Evolutionary conservation across 1,140 invertebrate genomes (phyloP).

Genomic region (Bacillus rossius): DNA sequence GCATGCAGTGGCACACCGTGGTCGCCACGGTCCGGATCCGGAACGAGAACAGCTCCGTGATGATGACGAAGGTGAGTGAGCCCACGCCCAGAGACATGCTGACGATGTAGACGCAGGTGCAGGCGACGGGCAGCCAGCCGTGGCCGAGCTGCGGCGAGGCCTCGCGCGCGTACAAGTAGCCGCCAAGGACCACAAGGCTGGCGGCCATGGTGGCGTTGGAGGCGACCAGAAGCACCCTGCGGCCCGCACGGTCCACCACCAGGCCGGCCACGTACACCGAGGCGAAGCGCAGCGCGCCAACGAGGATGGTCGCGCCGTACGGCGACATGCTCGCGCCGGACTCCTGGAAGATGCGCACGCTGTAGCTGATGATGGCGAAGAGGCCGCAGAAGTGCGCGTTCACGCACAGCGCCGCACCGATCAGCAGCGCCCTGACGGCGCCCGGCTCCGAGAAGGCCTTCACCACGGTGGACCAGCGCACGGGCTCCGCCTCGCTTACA

Average conservation of each 20-base stretch:
- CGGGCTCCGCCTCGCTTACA: too few relatives aligned
- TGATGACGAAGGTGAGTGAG: slow-evolving; percentile 52
- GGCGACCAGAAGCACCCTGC: slow-evolving; percentile 48
- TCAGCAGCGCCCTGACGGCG: slow-evolving; percentile 40
- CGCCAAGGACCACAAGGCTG: slow-evolving; percentile 39
- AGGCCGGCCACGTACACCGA: slow-evolving; percentile 44
- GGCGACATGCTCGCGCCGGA: slow-evolving; percentile 43
- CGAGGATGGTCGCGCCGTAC: slow-evolving; percentile 46
- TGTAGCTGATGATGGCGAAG: slow-evolving; percentile 44
- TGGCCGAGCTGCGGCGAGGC: slow-evolving; percentile 32
- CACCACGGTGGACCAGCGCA: neutral
- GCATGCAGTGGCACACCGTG: slow-evolving; percentile 66
- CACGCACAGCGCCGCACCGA: slow-evolving; percentile 41
- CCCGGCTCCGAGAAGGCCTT: slow-evolving; percentile 44
- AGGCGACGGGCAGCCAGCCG: slow-evolving; percentile 47
- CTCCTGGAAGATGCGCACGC: slow-evolving; percentile 50
- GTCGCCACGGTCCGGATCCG: slow-evolving; percentile 75
- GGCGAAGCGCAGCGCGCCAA: slow-evolving; percentile 40
- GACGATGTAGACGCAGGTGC: slow-evolving; percentile 50
- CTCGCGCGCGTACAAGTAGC: slow-evolving; percentile 41
- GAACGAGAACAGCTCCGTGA: slow-evolving; percentile 60
- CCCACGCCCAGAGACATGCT: slow-evolving; percentile 45
- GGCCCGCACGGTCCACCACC: slow-evolving; percentile 55
- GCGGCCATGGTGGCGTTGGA: slow-evolving; percentile 44
- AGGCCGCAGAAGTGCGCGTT: slow-evolving; percentile 42